Base-by-base conservation (phyloP, 2,888 invertebrate species). In the Camponotus fellah region DNA sequence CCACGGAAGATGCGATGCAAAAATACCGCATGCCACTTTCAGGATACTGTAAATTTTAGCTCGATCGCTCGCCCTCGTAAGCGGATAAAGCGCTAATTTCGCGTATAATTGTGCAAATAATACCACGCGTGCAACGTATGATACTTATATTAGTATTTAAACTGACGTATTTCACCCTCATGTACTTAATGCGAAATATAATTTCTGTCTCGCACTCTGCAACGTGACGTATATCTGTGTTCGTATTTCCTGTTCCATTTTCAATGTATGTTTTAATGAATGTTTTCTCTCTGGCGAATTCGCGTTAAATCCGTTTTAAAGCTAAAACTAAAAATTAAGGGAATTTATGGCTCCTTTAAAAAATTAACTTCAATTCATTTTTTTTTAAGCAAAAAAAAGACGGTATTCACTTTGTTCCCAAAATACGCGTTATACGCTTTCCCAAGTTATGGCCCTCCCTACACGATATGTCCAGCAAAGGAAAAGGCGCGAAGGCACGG, bases 11-110 rank as follows among this genome's bases (percentile, higher is more conserved):
- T 46, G 12, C 37, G 71, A 71, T 80, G 37, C 71, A 80, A 80
- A 80, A 80, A 80, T 80, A 71, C 46, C 37, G 71, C 79, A 71
- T 37, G 26, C 43, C 71, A 60, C 71, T 79, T 71, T 32, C 46
- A 79, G 66, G 26, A 56, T 5, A 40, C 34, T 14, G 34, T 14
- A 40, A 40, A 49, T 71, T 79, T 79, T 49, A 71, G 34, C 69
- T 26, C 26, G 10, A n/a, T 34, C 58, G 43, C 46, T 79, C 46
- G 46, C 6, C 26, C 49, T 80, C n/a, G 14, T 71, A 80, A 80
- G 46, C 79, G 71, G 79, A 79, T 71, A 58, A 62, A 65, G 17
- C 9, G 46, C 8, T 46, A 46, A 37, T 68, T 71, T 80, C 34
- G 12, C 32, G 37, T 12, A 34, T 71, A 71, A 71, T 46, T 80